Evolutionary conservation across 2,113 vertebrate species (phyloP).

Genomic region (Phoxinus phoxinus): DNA sequence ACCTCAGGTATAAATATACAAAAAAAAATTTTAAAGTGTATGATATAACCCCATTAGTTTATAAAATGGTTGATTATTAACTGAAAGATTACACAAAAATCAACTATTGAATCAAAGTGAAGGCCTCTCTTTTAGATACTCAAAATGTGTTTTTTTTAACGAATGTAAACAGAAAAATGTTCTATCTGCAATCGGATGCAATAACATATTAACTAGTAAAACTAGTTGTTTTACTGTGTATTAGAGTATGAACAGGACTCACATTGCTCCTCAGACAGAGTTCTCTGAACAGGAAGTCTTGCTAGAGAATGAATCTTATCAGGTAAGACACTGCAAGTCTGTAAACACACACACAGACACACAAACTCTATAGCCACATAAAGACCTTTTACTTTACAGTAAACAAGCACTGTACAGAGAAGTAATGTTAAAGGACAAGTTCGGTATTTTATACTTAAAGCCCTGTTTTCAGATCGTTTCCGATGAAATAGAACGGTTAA

Average conservation of each 20-base stretch:
- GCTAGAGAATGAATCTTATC: conserved; percentile 76
- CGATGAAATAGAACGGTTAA: no score
- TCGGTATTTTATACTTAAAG: no score
- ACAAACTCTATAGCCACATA: background rate
- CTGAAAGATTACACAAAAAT: background rate
- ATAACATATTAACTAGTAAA: background rate
- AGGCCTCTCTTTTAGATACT: background rate
- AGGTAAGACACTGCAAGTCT: conserved; percentile 73
- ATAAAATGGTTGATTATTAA: background rate
- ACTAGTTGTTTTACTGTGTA: no score
- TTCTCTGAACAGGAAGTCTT: conserved; percentile 67
- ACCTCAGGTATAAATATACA: background rate
- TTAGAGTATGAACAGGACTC: conserved; percentile 53
- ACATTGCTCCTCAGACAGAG: conserved; percentile 77
- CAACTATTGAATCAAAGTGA: background rate
- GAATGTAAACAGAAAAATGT: background rate
- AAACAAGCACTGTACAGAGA: background rate
- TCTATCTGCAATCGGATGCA: background rate
- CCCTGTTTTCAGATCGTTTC: no score
- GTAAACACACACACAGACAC: conserved; percentile 37
- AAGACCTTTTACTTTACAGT: background rate
- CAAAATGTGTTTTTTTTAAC: background rate
- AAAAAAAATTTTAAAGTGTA: background rate
- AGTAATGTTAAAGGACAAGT: background rate
- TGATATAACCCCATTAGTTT: background rate